Conservation (phyloP, 1,140 invertebrate species). For the Chionoecetes opilio region DNA sequence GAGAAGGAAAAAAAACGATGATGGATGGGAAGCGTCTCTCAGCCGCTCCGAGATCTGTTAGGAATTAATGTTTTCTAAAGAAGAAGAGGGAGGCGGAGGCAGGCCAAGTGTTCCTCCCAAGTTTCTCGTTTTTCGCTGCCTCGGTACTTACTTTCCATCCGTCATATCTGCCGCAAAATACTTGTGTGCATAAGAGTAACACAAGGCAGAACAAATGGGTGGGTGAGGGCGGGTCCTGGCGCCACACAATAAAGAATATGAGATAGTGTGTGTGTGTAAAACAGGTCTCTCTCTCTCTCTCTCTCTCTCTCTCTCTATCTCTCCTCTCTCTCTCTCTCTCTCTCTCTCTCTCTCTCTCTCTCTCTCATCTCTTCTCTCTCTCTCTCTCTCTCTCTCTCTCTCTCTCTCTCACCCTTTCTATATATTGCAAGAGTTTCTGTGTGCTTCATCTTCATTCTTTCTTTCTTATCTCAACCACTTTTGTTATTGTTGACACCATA, state of each 20-base stretch:
- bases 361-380: too few species aligned
- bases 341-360: too few species aligned
- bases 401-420: slow-evolving; percentile 5
- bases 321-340: slow-evolving; percentile 34
- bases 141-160: slow-evolving; percentile 6
- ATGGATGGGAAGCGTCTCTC: neutral
- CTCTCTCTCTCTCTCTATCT: slow-evolving; percentile 43
- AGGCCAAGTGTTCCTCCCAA: neutral
- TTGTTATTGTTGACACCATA: too few species aligned
- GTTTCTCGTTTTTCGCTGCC: neutral
- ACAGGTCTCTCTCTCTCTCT: slow-evolving; percentile 35
- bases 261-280: neutral
- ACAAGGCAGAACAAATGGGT: neutral
- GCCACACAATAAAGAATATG: neutral
- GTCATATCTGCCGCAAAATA: slow-evolving; percentile 6
- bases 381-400: slow-evolving; percentile 32
- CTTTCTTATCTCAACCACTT: too few species aligned
- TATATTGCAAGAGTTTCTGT: too few species aligned
- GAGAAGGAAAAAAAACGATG: neutral
- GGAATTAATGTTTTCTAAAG: slow-evolving; percentile 52
- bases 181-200: neutral
- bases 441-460: too few species aligned
- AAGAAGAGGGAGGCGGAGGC: neutral
- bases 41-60: neutral
- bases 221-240: neutral